Evolutionary conservation across 2,113 vertebrate species (phyloP).

Genomic region (Poeciliopsis prolifica): DNA sequence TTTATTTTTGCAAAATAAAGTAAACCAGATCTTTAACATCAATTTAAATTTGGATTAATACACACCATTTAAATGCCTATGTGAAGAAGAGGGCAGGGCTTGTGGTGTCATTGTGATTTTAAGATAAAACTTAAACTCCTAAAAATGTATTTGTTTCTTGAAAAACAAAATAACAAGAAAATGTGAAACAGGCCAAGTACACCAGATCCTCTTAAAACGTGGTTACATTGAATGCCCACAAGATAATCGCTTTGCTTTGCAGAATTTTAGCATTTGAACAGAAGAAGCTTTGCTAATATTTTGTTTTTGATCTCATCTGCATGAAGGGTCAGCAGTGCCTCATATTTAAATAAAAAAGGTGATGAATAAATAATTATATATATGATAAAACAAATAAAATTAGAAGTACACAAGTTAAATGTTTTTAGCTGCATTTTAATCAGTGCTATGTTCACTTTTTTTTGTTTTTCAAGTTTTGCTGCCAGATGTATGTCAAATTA

Average conservation of each 20-base stretch:
- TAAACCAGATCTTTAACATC: too few species aligned
- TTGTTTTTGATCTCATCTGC: not conserved
- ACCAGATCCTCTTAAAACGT: not conserved
- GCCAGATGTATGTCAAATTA: not conserved
- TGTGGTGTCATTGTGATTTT: too few species aligned
- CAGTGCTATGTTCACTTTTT: not conserved
- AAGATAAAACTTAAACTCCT: too few species aligned
- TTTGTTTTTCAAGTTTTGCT: not conserved
- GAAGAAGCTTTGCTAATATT: not conserved
- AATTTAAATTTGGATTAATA: too few species aligned
- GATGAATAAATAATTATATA: too few species aligned
- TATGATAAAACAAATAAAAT: not conserved
- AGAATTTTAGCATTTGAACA: not conserved
- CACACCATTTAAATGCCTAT: too few species aligned
- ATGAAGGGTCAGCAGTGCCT: not conserved
- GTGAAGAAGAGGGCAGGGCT: too few species aligned
- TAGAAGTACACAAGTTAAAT: too few species aligned
- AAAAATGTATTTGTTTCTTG: too few species aligned
- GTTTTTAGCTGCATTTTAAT: not conserved
- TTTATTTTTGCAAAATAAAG: too few species aligned
- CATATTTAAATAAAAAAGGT: not conserved
- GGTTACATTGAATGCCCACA: conserved; percentile 48
- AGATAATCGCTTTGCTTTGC: conserved; percentile 57
- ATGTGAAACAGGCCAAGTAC: too few species aligned
- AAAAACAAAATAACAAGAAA: too few species aligned